Percentiles rank a stretch among this genome's conserved stretches.
Evolutionary conservation across 2,797 vertebrate species (phyloP).

Genomic region (Calcarius lapponicus): DNA sequence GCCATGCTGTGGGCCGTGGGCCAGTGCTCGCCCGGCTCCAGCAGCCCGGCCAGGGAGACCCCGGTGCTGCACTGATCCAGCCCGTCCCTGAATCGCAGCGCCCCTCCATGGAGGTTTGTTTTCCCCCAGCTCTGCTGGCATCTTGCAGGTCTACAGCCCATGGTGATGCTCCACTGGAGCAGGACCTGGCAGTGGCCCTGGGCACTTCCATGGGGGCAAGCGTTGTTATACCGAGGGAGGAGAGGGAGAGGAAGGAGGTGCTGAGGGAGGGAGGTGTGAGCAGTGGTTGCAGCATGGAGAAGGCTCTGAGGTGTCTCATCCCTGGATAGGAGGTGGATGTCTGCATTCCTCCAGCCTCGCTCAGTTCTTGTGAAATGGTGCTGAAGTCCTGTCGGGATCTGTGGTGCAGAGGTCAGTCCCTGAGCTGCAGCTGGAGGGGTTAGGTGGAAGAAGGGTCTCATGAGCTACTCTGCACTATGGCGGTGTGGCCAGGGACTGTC

Average conservation of each 20-base stretch:
- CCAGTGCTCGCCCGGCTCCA: fast-evolving
- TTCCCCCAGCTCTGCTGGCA: background rate
- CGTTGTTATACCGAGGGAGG: background rate
- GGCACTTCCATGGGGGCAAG: background rate
- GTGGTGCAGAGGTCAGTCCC: background rate
- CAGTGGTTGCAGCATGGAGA: background rate
- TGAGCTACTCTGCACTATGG: background rate
- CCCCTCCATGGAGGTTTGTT: background rate
- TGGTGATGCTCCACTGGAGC: fast-evolving
- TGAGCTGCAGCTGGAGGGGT: background rate
- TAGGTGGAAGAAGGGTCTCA: background rate
- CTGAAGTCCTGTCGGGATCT: background rate
- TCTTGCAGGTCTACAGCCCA: fast-evolving
- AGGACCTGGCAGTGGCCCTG: background rate
- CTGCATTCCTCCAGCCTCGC: background rate
- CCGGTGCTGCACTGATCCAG: background rate
- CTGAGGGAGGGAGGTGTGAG: background rate
- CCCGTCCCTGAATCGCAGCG: fast-evolving
- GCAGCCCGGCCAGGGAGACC: background rate
- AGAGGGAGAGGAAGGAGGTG: background rate
- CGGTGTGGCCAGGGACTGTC: background rate
- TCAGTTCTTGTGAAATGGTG: background rate
- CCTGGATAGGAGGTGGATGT: background rate
- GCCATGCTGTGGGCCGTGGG: background rate
- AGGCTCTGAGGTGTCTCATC: background rate